Conservation (phyloP, 2,888 invertebrate genomes). For the Cerastis rubricosa region DNA sequence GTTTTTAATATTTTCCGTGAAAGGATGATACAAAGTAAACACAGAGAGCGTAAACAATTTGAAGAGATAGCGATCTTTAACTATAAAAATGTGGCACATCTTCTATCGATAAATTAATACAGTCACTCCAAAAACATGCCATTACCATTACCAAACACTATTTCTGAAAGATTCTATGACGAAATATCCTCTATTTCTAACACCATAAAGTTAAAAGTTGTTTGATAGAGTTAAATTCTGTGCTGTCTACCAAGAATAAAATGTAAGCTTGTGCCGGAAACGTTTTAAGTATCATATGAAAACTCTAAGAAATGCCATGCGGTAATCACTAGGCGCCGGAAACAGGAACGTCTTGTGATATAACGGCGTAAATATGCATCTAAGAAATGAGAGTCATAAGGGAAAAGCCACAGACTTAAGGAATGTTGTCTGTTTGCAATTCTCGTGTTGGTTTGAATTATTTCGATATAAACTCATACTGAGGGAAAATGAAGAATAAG, state of each 20-base stretch:
- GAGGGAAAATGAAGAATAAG: neutral
- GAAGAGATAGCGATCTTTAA: neutral
- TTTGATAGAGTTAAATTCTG: conserved; percentile 18
- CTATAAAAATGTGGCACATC: conserved; percentile 2
- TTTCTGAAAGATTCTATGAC: neutral
- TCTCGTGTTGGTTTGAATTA: conserved; percentile 29
- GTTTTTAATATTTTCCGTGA: neutral
- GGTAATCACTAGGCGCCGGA: conserved; percentile 64
- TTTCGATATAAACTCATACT: conserved; percentile 11
- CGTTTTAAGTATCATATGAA: conserved; percentile 55
- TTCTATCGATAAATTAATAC: conserved; percentile 30
- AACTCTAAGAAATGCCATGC: conserved; percentile 63
- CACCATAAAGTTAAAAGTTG: conserved; percentile 32
- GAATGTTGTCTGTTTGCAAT: conserved; percentile 56
- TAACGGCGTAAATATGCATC: conserved; percentile 59
- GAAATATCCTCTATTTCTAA: conserved; percentile 31
- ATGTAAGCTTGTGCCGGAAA: conserved; percentile 60
- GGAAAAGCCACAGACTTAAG: conserved; percentile 47
- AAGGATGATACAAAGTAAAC: conserved; percentile 31
- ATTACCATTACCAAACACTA: conserved; percentile 12
- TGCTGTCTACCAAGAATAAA: conserved; percentile 51
- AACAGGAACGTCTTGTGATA: conserved; percentile 64
- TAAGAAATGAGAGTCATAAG: conserved; percentile 51
- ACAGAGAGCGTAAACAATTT: neutral
- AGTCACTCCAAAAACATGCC: conserved; percentile 42